phyloP scores from a whole-genome alignment of 2,113 vertebrate species.

The Myrmecobius fasciatus region DNA sequence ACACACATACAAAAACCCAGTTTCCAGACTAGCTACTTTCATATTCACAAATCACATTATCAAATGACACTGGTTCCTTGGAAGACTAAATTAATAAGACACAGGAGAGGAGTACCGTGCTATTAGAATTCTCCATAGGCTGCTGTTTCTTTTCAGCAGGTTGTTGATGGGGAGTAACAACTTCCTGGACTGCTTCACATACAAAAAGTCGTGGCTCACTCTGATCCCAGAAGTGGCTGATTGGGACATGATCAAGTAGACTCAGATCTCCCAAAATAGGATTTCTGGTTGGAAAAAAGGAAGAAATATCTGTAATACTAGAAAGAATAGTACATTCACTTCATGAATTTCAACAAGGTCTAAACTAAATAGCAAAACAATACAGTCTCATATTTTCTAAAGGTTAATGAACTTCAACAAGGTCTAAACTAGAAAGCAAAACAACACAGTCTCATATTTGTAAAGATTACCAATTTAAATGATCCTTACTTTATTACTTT shows the following conservation, averaged over 20 bases:
- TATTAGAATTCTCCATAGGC: constrained; percentile 3
- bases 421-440: background rate
- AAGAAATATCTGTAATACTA: background rate
- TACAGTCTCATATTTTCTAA: background rate
- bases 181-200: constrained; percentile 88
- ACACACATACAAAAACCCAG: too few relatives aligned
- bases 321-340: background rate
- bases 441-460: background rate
- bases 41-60: background rate
- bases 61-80: background rate
- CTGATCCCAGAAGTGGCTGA: constrained; percentile 96
- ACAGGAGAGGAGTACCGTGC: constrained; percentile 59
- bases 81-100: background rate
- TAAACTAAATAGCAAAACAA: background rate
- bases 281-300: constrained; percentile 79
- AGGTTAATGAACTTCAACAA: background rate
- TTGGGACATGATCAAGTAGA: constrained; percentile 84
- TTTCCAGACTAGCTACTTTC: background rate
- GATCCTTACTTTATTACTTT: background rate
- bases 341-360: background rate
- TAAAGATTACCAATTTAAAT: background rate
- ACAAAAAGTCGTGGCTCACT: constrained; percentile 93
- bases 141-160: constrained; percentile 58
- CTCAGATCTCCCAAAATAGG: constrained; percentile 76
- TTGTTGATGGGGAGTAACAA: constrained; percentile 70